Percentiles rank a stretch among this genome's conserved stretches.
Conservation (phyloP, 2,888 invertebrate genomes). For the Callyntrura sp. region DNA sequence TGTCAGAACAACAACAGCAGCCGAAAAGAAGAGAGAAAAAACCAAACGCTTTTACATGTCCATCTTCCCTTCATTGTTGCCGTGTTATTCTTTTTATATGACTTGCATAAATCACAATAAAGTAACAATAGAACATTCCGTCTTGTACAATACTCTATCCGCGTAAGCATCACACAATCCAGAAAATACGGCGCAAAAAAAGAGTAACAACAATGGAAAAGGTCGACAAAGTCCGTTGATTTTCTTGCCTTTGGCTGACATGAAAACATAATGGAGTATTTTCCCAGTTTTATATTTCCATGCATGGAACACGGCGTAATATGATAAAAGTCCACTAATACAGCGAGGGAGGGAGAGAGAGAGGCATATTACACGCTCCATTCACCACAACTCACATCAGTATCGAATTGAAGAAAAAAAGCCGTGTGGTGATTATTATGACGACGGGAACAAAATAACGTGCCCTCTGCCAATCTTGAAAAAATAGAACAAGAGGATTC, state of each 20-base stretch:
- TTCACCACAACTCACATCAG: too few species aligned
- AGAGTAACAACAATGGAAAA: background rate
- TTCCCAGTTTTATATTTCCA: background rate
- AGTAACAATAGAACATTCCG: conserved; percentile 62
- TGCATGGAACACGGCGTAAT: conserved; percentile 15
- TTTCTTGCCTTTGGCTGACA: conserved; percentile 38
- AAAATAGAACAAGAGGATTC: background rate
- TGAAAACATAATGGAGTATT: conserved; percentile 30
- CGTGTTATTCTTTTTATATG: conserved; percentile 44
- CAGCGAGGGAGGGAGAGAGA: too few species aligned
- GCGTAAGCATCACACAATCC: conserved; percentile 41
- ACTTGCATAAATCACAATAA: conserved; percentile 72
- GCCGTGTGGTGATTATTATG: background rate
- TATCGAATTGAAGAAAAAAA: too few species aligned
- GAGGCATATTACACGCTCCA: too few species aligned
- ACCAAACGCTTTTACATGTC: too few species aligned
- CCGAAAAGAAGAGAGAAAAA: too few species aligned
- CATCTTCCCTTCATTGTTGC: conserved; percentile 47
- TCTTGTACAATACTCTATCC: too few species aligned
- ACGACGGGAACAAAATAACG: background rate
- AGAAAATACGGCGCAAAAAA: conserved; percentile 14
- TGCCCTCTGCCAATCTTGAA: background rate
- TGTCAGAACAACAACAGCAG: conserved; percentile 17
- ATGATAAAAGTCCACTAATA: background rate
- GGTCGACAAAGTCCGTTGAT: conserved; percentile 27